Conservation (phyloP, 2,113 vertebrate genomes). For the Tenrec ecaudatus region DNA sequence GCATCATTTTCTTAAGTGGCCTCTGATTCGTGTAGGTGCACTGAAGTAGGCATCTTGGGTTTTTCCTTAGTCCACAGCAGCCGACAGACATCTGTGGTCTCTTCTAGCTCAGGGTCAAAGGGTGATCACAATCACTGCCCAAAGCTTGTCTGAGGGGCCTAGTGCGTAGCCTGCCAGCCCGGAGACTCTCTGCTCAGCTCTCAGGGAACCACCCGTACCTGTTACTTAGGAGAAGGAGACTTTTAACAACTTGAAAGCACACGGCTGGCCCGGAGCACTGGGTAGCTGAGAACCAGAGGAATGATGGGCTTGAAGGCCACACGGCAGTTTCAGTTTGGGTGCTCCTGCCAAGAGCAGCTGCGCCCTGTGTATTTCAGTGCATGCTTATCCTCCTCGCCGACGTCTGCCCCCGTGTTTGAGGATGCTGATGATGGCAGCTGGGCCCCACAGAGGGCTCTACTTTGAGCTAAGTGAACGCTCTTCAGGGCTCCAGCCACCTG, state of each 20-base stretch:
- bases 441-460: background rate
- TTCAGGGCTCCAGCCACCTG: background rate
- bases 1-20: constrained; percentile 65
- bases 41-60: background rate
- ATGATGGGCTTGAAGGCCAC: background rate
- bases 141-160: background rate
- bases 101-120: background rate
- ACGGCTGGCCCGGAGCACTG: background rate
- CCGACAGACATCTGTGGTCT: background rate
- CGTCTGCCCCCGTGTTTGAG: background rate
- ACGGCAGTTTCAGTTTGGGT: background rate
- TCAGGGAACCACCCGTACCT: background rate
- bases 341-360: background rate
- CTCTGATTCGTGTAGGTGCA: background rate
- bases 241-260: background rate
- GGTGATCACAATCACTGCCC: background rate
- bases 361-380: background rate
- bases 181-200: background rate
- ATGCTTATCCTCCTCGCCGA: background rate
- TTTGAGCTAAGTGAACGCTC: background rate
- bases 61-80: background rate
- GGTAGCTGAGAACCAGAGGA: constrained; percentile 1
- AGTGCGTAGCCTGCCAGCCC: background rate
- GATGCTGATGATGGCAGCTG: background rate
- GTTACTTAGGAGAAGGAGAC: background rate